These are phyloP conservation scores for Rhagophthalmus giganteus DNA, from an alignment of 2,888 invertebrate genomes.

Conservation along the genomic window DNA sequence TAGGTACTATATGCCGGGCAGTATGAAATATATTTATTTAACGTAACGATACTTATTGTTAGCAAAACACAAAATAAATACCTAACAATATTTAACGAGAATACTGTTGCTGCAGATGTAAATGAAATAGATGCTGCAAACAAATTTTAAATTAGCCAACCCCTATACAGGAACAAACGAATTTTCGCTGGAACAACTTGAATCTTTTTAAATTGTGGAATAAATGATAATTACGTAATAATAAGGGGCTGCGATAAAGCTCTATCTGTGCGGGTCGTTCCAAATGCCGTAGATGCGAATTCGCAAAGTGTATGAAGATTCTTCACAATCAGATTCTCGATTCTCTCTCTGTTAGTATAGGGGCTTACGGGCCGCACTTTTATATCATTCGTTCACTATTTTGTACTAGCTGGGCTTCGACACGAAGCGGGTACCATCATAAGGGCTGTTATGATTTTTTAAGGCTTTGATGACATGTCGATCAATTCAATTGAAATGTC, in stretches of 20 bases:
- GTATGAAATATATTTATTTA: too few species aligned
- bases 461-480: too few species aligned
- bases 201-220: constrained; percentile 38
- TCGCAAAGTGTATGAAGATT: constrained; percentile 29
- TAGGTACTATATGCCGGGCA: too few species aligned
- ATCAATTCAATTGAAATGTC: too few species aligned
- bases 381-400: constrained; percentile 32
- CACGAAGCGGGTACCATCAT: constrained; percentile 29
- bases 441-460: constrained; percentile 28
- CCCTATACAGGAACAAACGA: constrained; percentile 25
- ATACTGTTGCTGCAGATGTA: too few species aligned
- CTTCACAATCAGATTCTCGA: constrained; percentile 32
- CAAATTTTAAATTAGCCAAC: constrained; percentile 26
- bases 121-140: too few species aligned
- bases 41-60: too few species aligned
- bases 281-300: constrained; percentile 13
- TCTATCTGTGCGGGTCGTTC: constrained; percentile 30
- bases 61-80: too few species aligned
- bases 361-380: constrained; percentile 25
- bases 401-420: constrained; percentile 15
- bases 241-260: constrained; percentile 36
- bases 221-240: constrained; percentile 39
- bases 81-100: too few species aligned
- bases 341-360: constrained; percentile 27
- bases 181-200: constrained; percentile 25